A percentile compares a stretch with the other conserved stretches of the same genome.
These are phyloP conservation scores for Toxostoma redivivum DNA, from an alignment of 2,113 vertebrate genomes.

Conservation along the genomic window DNA sequence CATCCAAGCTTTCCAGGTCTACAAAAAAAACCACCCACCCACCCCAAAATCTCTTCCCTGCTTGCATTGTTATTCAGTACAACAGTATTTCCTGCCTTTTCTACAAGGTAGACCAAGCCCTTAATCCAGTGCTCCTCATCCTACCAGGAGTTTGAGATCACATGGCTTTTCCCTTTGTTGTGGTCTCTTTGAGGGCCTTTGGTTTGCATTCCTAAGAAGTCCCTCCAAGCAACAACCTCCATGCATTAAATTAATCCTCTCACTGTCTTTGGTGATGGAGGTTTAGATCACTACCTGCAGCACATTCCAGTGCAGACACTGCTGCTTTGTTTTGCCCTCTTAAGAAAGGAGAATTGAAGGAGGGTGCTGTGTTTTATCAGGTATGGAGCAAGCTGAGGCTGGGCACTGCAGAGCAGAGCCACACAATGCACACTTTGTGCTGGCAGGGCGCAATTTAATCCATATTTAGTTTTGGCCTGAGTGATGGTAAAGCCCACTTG, in stretches of 20 bases:
- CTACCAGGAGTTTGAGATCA: neutral
- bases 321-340: neutral
- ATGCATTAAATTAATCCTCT: slow-evolving; percentile 25
- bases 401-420: neutral
- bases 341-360: neutral
- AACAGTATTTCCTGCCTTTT: neutral
- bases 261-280: neutral
- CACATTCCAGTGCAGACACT: slow-evolving; percentile 41
- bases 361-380: neutral
- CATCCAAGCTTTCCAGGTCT: neutral
- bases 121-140: neutral
- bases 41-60: neutral
- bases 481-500: neutral
- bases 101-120: neutral
- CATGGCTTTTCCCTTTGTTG: slow-evolving; percentile 45
- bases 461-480: neutral
- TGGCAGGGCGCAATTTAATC: slow-evolving; percentile 57
- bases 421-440: slow-evolving; percentile 49
- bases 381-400: neutral
- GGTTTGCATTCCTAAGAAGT: slow-evolving; percentile 38
- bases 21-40: neutral
- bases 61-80: neutral
- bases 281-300: slow-evolving; percentile 63
- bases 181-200: slow-evolving; percentile 6
- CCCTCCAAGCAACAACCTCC: slow-evolving; percentile 39